Evolutionary conservation across 37 sponge, comb jelly and placozoan genomes (phyloP), one percentile per base, ranked within the genome.

Genomic region (Hormiphora californensis): DNA sequence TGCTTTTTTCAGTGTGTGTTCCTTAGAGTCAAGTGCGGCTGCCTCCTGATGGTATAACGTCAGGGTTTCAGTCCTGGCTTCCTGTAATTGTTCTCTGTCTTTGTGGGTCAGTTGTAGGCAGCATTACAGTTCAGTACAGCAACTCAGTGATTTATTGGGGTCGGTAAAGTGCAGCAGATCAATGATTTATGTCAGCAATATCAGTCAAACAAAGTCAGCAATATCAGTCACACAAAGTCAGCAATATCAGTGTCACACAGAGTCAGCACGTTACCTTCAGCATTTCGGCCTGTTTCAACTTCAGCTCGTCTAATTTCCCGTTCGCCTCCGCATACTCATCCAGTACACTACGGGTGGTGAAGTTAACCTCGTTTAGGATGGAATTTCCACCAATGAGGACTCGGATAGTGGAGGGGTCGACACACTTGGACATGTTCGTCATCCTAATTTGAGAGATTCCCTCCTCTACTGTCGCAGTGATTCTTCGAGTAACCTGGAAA

Each of bases 341-440:
- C 23, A 73, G 23, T 1, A 40, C 81, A 73, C 81, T 73, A n/a
- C 44, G 40, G 40, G 81, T 36, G 17, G 38, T 46, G 23, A 73
- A 73, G 81, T 73, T 33, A 40, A 73, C 81, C 43, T 73, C 81
- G 43, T 73, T 73, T 2, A 73, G 81, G 27, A 73, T 73, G 21
- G 81, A 73, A 17, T 73, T 73, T 4, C 81, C 81, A 28, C 81
- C 81, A 27, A 73, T 73, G 23, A 73, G 46, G 9, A 73, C 81
- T 28, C 81, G 40, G 81, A 73, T 40, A 11, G 81, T 73, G 23
- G 81, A 73, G 9, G 81, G 81, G 17, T 73, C 81, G 3, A 73
- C 38, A 40, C 81, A 36, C 81, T 73, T 73, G 1, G 81, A 73
- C 81, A 73, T 43, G 43, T 73, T 73, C 0, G 81, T 73, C 81